Conservation (phyloP, 2,888 invertebrate genomes). For the Pyrochroa serraticornis region DNA sequence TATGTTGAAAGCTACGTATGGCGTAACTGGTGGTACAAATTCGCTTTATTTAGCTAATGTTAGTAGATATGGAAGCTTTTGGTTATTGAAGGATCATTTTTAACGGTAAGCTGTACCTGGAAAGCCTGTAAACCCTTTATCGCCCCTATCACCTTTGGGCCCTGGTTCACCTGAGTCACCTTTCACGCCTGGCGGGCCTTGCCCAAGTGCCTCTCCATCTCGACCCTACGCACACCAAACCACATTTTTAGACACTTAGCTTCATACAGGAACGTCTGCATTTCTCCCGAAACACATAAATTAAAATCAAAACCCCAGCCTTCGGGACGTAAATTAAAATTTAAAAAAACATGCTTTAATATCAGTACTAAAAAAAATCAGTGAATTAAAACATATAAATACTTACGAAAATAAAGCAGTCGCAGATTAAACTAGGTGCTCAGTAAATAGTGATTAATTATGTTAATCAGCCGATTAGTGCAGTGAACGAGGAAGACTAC, state of each 20-base stretch:
- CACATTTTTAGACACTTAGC: constrained; percentile 34
- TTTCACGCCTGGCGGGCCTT: constrained; percentile 68
- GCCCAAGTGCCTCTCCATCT: constrained; percentile 64
- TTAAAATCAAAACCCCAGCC: not conserved
- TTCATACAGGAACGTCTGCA: no score
- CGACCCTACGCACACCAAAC: constrained; percentile 60
- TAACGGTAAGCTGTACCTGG: constrained; percentile 53
- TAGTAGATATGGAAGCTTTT: no score
- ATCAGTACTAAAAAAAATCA: not conserved
- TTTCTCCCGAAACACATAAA: no score
- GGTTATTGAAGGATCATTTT: no score
- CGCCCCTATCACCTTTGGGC: constrained; percentile 58
- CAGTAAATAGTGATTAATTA: constrained; percentile 33
- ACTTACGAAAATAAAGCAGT: constrained; percentile 39
- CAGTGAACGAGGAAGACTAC: constrained; percentile 28
- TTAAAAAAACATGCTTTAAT: not conserved
- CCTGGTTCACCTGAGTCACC: constrained; percentile 65
- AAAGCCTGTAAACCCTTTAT: constrained; percentile 61
- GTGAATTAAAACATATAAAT: constrained; percentile 29
- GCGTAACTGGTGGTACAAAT: no score
- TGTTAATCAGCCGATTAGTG: constrained; percentile 46
- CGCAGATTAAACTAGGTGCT: constrained; percentile 30
- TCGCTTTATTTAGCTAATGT: no score
- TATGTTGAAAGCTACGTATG: no score
- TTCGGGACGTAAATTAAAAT: not conserved